Base-by-base conservation (phyloP, 2,888 invertebrate genomes). In the Tenthredo amoena region DNA sequence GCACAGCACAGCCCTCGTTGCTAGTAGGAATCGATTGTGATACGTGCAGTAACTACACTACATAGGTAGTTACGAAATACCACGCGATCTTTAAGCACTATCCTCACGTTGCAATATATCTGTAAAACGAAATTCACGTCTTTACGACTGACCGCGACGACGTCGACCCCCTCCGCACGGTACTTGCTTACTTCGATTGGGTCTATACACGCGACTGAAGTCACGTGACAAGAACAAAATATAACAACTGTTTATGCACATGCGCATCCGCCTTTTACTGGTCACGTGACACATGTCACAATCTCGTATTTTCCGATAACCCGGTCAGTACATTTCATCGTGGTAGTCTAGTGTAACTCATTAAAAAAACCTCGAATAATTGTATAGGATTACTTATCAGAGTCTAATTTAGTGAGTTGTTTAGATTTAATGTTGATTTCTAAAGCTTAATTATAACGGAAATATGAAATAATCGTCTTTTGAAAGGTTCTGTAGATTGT, bases 161-260 rank as follows among this genome's bases (percentile, higher is more conserved):
- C 26, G 10, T 15, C 68, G 26, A 68, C 31, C 12, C 18, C 26
- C 37, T 9, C 71, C 7, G 15, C 7, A 18, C 71, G 18, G 18
- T 6, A 34, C n/a, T n/a, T 71, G 34, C 18, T 71, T 37, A 74
- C 43, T 74, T 43, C 43, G 72, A 74, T 43, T 74, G 72, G 72
- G 43, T 43, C 43, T 21, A 72, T 37, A 72, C 72, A 72, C 40
- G 72, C 72, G 72, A 72, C 21, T 21, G 7, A 18, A 2, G 40
- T 72, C 72, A 72, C 72, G 72, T 74, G 72, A 74, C 72, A 21
- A 43, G 72, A 74, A 12, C n/a, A 43, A 40, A n/a, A 71, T 37
- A n/a, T n/a, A 43, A 21, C 68, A 15, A 68, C 15, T 68, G 15
- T 68, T 15, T 34, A 5, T 34, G 18, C 68, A 34, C 68, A 68